A percentile compares a stretch with the other conserved stretches of the same genome.
Evolutionary conservation across 2,113 vertebrate species (phyloP).

Genomic region (Poeciliopsis prolifica): DNA sequence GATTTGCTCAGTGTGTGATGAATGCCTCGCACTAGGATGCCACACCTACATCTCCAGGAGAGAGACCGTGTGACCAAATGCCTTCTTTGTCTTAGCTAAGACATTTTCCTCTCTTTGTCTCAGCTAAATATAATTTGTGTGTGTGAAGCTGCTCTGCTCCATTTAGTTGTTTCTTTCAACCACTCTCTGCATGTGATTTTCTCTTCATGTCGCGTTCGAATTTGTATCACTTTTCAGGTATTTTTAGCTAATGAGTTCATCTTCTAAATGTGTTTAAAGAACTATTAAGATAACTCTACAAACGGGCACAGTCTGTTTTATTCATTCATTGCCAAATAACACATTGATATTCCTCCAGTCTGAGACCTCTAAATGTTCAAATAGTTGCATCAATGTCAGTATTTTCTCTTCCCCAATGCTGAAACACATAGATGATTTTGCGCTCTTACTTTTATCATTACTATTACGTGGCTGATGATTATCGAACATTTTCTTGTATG

Average conservation of each 20-base stretch:
- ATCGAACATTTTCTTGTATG: background rate
- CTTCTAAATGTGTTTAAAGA: background rate
- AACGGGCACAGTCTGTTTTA: background rate
- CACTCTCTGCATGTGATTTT: conserved; percentile 13
- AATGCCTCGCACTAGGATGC: conserved; percentile 20
- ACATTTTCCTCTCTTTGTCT: conserved; percentile 13
- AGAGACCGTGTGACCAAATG: conserved; percentile 25
- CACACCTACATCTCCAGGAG: conserved; percentile 5
- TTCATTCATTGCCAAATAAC: background rate
- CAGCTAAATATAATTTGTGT: conserved; percentile 18
- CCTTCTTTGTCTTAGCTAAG: background rate
- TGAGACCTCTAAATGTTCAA: background rate
- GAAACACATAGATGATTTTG: background rate
- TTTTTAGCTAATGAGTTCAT: background rate
- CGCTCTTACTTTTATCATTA: background rate
- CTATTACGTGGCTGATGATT: background rate
- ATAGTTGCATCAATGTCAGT: background rate
- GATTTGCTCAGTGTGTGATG: conserved; percentile 20
- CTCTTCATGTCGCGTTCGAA: background rate
- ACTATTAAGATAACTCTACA: background rate
- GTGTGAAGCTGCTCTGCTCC: background rate
- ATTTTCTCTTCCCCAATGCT: background rate
- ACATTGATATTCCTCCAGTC: background rate
- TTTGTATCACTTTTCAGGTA: background rate
- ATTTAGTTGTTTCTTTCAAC: conserved; percentile 17